Evolutionary conservation across 2,888 invertebrate species (phyloP).

Genomic region (Tetrapedia diversipes): DNA sequence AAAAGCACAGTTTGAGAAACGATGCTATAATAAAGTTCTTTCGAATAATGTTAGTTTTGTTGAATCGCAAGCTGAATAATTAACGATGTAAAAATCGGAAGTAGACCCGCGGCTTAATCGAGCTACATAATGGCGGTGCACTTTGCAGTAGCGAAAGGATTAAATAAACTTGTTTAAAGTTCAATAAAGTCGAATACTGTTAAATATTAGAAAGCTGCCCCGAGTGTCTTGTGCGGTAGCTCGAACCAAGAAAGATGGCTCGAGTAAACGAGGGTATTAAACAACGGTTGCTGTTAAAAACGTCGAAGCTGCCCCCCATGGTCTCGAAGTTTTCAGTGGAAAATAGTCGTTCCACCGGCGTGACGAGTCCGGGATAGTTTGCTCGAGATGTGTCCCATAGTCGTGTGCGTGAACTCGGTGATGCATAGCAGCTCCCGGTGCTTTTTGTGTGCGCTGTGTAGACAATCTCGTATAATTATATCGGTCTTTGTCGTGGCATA

Average conservation of each 20-base stretch:
- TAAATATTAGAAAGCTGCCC: background rate
- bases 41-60: too few species aligned
- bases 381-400: constrained; percentile 42
- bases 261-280: background rate
- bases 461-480: constrained; percentile 49
- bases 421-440: constrained; percentile 54
- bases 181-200: background rate
- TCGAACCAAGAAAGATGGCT: background rate
- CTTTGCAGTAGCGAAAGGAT: too few species aligned
- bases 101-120: too few species aligned
- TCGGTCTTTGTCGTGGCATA: constrained; percentile 50
- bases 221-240: background rate
- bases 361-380: constrained; percentile 47
- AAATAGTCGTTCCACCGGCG: constrained; percentile 15
- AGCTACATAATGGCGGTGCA: too few species aligned
- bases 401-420: constrained; percentile 58
- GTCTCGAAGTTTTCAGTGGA: constrained; percentile 25
- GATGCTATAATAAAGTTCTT: too few species aligned
- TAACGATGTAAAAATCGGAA: too few species aligned
- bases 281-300: too few species aligned
- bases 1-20: too few species aligned
- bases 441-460: constrained; percentile 64
- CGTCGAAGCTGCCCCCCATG: background rate
- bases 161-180: too few species aligned
- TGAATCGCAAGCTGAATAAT: too few species aligned